Conservation (phyloP, 2,797 vertebrate genomes). For the Diglossa cyanea region DNA sequence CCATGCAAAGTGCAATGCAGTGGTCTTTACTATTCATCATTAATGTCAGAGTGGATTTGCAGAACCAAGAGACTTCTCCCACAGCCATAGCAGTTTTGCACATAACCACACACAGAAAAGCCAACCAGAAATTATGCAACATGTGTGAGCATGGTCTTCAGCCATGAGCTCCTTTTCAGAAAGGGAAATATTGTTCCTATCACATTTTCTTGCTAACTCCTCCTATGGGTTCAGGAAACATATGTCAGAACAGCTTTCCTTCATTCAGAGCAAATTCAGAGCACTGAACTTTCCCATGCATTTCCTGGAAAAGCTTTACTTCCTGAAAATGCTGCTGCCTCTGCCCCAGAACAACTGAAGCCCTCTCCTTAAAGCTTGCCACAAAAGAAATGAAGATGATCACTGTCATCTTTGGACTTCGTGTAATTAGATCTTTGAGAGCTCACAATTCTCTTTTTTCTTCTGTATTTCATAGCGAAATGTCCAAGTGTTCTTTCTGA, state of each 20-base stretch:
- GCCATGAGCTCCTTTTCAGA: not conserved
- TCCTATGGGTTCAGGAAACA: not conserved
- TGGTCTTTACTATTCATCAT: not conserved
- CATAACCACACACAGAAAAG: conserved; percentile 12
- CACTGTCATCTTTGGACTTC: not conserved
- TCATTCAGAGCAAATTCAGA: not conserved
- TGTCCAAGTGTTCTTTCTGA: not conserved
- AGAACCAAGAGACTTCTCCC: not conserved
- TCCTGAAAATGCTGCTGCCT: not conserved
- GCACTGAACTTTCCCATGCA: not conserved
- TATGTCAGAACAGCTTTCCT: not conserved
- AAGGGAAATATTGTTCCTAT: not conserved
- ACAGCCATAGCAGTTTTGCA: not conserved
- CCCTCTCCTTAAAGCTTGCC: not conserved
- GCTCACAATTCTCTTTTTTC: not conserved
- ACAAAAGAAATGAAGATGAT: not conserved
- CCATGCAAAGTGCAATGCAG: not conserved
- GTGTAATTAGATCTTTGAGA: not conserved
- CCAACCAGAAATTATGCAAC: not conserved
- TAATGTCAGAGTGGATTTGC: conserved; percentile 28
- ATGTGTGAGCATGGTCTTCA: not conserved
- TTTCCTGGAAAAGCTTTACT: not conserved
- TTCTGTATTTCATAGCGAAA: not conserved
- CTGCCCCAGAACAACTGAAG: not conserved
- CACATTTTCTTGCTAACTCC: not conserved